Conservation (phyloP, 2,797 vertebrate genomes). For the Macroramphosus scolopax region DNA sequence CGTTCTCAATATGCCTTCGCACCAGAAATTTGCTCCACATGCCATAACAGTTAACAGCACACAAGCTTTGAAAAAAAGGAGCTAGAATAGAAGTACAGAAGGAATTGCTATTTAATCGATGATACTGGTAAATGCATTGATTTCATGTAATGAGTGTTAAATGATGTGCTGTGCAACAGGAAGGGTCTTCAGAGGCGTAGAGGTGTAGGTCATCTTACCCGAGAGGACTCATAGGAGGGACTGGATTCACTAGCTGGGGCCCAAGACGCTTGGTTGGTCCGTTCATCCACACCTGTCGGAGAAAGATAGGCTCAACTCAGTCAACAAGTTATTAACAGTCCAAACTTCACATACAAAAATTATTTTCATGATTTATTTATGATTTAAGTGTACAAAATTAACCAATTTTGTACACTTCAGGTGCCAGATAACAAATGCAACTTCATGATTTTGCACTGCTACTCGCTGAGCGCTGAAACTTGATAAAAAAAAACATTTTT, state of each 20-base stretch:
- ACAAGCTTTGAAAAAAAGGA: too few species aligned
- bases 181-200: conserved; percentile 55
- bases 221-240: conserved; percentile 90
- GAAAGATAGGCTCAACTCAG: conserved; percentile 69
- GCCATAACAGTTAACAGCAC: too few species aligned
- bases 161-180: conserved; percentile 62
- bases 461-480: too few species aligned
- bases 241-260: conserved; percentile 91
- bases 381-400: too few species aligned
- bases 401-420: too few species aligned
- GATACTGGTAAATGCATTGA: conserved; percentile 36
- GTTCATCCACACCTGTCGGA: conserved; percentile 91
- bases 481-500: not conserved
- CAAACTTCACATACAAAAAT: conserved; percentile 12
- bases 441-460: too few species aligned
- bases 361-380: not conserved
- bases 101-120: conserved; percentile 22
- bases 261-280: conserved; percentile 89
- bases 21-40: too few species aligned
- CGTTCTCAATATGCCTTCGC: too few species aligned
- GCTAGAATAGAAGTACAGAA: too few species aligned
- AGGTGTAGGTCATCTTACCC: conserved; percentile 83
- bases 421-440: too few species aligned
- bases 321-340: conserved; percentile 39
- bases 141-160: conserved; percentile 65